These are phyloP conservation scores for Palythoa heliodiscus DNA, from an alignment of 92 coral and sea anemone genomes.

Conservation along the genomic window DNA sequence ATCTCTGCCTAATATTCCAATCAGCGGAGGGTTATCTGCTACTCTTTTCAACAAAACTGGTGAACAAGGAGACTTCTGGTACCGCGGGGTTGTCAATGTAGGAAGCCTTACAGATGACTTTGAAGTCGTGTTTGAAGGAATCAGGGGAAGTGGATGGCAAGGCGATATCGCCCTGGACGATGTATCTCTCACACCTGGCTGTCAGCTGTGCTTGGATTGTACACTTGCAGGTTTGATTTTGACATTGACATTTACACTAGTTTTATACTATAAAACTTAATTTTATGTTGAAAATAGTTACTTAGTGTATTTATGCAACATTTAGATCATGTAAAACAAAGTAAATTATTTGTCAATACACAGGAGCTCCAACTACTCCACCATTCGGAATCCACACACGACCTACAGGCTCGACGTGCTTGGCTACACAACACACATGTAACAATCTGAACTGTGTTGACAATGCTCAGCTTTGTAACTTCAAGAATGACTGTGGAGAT, in stretches of 20 bases:
- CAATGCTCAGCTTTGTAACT: constrained; percentile 95
- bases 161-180: constrained; percentile 98
- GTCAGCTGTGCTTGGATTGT: constrained; percentile 71
- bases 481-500: constrained; percentile 92
- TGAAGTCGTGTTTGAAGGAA: constrained; percentile 94
- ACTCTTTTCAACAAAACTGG: constrained; percentile 81
- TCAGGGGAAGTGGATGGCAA: constrained; percentile 85
- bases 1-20: background rate
- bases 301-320: background rate
- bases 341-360: background rate
- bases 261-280: no score
- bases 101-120: constrained; percentile 67
- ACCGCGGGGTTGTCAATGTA: constrained; percentile 68
- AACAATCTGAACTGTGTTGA: constrained; percentile 91
- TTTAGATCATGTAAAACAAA: background rate
- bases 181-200: constrained; percentile 85
- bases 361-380: constrained; percentile 90
- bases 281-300: no score
- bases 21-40: constrained; percentile 61
- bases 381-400: constrained; percentile 99
- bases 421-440: constrained; percentile 82
- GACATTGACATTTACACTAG: background rate
- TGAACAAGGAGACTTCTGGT: constrained; percentile 94
- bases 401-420: constrained; percentile 88
- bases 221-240: constrained; percentile 39